Conservation (phyloP, 1,140 invertebrate genomes). For the Cotesia glomerata region DNA sequence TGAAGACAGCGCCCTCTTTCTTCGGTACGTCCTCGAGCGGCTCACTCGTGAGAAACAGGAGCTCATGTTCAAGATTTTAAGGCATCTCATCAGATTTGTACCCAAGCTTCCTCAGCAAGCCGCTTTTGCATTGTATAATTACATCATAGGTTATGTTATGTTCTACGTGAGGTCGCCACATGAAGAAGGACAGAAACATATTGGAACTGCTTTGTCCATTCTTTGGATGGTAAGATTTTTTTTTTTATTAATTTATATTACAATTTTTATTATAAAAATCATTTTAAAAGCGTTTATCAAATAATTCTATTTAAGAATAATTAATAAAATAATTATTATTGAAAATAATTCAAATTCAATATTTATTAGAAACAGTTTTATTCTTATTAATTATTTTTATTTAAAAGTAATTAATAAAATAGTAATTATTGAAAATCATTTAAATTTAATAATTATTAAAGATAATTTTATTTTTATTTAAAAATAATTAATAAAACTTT, state of each 20-base stretch:
- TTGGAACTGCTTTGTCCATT: slow-evolving; percentile 91
- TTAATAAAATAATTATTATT: too few species aligned
- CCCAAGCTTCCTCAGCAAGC: slow-evolving; percentile 95
- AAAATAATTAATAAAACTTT: not conserved
- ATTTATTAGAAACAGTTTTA: too few species aligned
- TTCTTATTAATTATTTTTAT: too few species aligned
- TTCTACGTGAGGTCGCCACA: slow-evolving; percentile 96
- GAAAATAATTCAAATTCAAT: too few species aligned
- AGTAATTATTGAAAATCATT: too few species aligned
- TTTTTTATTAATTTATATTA: slow-evolving; percentile 11
- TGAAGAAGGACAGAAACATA: slow-evolving; percentile 90
- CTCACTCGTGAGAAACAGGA: slow-evolving; percentile 95
- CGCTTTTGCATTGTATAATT: slow-evolving; percentile 98
- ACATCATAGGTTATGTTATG: slow-evolving; percentile 99
- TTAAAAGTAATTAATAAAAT: too few species aligned
- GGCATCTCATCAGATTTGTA: slow-evolving; percentile 92
- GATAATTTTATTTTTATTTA: too few species aligned
- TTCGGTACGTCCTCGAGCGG: slow-evolving; percentile 94
- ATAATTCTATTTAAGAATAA: too few species aligned
- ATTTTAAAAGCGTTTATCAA: too few species aligned
- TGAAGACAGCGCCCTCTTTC: slow-evolving; percentile 95
- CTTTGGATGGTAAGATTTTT: slow-evolving; percentile 86
- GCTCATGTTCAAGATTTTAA: slow-evolving; percentile 90
- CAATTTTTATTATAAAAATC: too few species aligned
- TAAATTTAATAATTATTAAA: too few species aligned